Conservation (phyloP, 2,888 invertebrate species). For the Dasysyrphus tricinctus region DNA sequence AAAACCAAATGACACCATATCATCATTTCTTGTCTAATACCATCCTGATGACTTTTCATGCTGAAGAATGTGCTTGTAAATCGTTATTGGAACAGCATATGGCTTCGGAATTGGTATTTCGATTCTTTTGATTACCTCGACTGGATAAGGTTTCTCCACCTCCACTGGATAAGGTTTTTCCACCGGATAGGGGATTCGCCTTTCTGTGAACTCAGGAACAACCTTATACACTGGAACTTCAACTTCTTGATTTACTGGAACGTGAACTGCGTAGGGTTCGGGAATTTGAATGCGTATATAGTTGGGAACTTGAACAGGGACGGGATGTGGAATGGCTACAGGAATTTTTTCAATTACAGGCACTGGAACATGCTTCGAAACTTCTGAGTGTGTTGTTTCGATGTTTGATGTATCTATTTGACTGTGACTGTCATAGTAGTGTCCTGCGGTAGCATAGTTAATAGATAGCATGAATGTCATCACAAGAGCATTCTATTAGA, state of each 20-base stretch:
- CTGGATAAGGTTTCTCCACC: constrained; percentile 90
- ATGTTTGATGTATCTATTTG: constrained; percentile 46
- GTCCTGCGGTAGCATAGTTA: constrained; percentile 33
- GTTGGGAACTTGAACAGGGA: constrained; percentile 87
- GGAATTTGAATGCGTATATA: constrained; percentile 88
- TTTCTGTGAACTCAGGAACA: constrained; percentile 89
- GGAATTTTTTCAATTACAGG: constrained; percentile 89
- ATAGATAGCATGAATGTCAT: constrained; percentile 37
- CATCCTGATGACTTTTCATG: constrained; percentile 80
- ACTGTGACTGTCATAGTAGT: constrained; percentile 41
- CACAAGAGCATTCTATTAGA: constrained; percentile 38
- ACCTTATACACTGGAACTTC: constrained; percentile 90
- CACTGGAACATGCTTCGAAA: constrained; percentile 88
- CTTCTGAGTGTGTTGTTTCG: constrained; percentile 86
- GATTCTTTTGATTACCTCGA: constrained; percentile 90
- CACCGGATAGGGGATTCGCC: constrained; percentile 89
- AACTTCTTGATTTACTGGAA: constrained; percentile 88
- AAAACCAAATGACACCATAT: neutral
- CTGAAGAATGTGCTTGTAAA: constrained; percentile 90
- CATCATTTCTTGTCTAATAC: constrained; percentile 20
- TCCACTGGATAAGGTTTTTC: constrained; percentile 88
- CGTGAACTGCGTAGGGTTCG: constrained; percentile 90
- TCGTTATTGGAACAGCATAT: constrained; percentile 89
- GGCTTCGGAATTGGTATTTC: constrained; percentile 89
- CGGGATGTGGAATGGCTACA: constrained; percentile 89